A percentile compares a stretch with the other conserved stretches of the same genome.
These are phyloP conservation scores for Nineta flava DNA, from an alignment of 2,888 invertebrate genomes.

Conservation along the genomic window DNA sequence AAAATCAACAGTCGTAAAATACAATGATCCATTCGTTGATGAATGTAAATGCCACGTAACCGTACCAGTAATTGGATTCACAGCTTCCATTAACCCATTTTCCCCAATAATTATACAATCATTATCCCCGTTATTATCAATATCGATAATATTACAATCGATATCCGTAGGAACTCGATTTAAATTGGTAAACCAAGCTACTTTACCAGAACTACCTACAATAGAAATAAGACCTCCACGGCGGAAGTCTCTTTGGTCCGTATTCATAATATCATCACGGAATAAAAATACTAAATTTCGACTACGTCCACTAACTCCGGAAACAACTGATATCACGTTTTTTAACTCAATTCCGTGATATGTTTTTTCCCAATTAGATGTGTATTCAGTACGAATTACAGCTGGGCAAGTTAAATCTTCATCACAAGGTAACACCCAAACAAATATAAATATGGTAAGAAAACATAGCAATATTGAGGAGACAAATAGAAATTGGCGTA, in stretches of 20 bases:
- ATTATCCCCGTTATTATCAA: constrained; percentile 49
- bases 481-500: constrained; percentile 50
- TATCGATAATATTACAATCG: constrained; percentile 57
- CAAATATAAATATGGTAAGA: constrained; percentile 52
- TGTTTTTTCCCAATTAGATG: constrained; percentile 50
- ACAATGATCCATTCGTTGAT: constrained; percentile 32
- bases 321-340: constrained; percentile 52
- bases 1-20: constrained; percentile 44
- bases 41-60: constrained; percentile 42
- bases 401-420: constrained; percentile 49
- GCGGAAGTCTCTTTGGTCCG: constrained; percentile 30
- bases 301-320: constrained; percentile 43
- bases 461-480: constrained; percentile 55
- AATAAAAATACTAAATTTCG: constrained; percentile 60
- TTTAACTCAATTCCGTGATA: constrained; percentile 53
- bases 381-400: constrained; percentile 30
- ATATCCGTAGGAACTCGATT: constrained; percentile 51
- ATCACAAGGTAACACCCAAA: constrained; percentile 62
- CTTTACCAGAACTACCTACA: constrained; percentile 50
- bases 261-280: constrained; percentile 46
- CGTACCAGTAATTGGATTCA: constrained; percentile 44
- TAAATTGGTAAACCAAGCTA: constrained; percentile 58
- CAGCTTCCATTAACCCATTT: constrained; percentile 42
- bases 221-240: constrained; percentile 54
- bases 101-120: constrained; percentile 63